Evolutionary conservation across 92 coral and sea anemone genomes (phyloP), one percentile per base, ranked within the genome.

Genomic region (Montipora capitata): DNA sequence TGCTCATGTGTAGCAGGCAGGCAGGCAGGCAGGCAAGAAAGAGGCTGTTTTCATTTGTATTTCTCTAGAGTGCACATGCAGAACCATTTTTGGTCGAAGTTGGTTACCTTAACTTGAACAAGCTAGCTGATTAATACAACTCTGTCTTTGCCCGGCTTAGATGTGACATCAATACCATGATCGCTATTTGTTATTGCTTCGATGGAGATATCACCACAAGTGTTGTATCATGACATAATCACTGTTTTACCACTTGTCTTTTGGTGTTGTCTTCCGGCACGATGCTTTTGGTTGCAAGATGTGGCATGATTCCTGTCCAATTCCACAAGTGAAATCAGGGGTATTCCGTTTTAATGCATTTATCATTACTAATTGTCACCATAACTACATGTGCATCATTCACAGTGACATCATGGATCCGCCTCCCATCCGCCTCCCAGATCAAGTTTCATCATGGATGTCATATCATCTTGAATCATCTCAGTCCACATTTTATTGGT

Each of bases 371-470:
- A 27, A 67, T 40, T 40, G 64, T 51, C 59, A 42, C 10, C 57
- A 57, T 17, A 35, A 40, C 76, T 49, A 57, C 68, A 69, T 81
- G 49, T 67, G 66, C 61, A 80, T 63, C 75, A 8, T 67, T 67
- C 84, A 66, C 49, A 72, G 77, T 39, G 67, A 45, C 42, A 63
- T 67, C 20, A 4, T 5, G 54, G 18, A 1, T 43, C 64, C 76
- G 48, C 61, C 85, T 20, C 4, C 67, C 77, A 1, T 43, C 64
- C 76, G 48, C 61, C 85, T 20, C 10, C 67, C 77, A 38, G 74
- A 1, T 5, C 73, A 65, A 27, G 84, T 52, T 81, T 43, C 45
- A 56, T 68, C 76, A 69, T 5, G 85, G 85, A 81, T 69, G 51
- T 10, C 85, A 81, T 11, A 54, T 68, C 85, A 69, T 54, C 76